Base-by-base conservation (phyloP, 2,797 vertebrate genomes). In the Catostomus latipinnis region DNA sequence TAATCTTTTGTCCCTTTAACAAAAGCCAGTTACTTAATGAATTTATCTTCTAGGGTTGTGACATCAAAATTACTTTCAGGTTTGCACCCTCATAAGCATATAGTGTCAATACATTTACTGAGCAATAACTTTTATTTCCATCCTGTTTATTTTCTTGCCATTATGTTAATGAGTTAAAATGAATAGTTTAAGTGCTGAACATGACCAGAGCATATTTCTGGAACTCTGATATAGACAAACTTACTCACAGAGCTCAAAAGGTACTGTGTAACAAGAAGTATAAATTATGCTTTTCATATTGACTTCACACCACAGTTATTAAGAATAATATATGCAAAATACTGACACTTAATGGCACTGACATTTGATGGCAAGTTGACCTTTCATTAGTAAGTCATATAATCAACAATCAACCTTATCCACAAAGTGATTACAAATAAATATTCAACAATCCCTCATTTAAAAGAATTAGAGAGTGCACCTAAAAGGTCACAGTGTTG, bases 401-500 rank as follows among this genome's bases (percentile, higher is more conserved):
- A 76, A 76, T 69, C 46, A 52, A 18, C 54, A 76, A 73, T 67
- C 22, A 62, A 18, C 4, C 6, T 82, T 60, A 13, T 49, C 8
- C 60, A 75, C 45, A 71, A 57, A 52, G 11, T 82, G 71, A 67
- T 71, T 71, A 66, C 6, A 62, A 72, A 13, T 66, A 34, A 72
- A 58, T 77, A 73, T 69, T 82, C 8, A 58, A 48, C 9, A 9
- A 66, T 49, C 22, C 18, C 34, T 72, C 5, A 62, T 43, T 69
- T 50, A 12, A 49, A 69, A 61, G 52, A 46, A 46, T 67, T 46
- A 66, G 18, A 57, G 52, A 71, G 66, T 54, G 12, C 14, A 9
- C 52, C 14, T 67, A 43, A 78, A 70, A 79, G 76, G 57, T 79
- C 49, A 78, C n/a, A 14, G 9, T 60, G 14, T n/a, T 76, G 52